Percentiles rank a stretch among this genome's conserved stretches.
phyloP scores from a whole-genome alignment of 2,888 invertebrate genomes.

The Polyommatus iphigenia region DNA sequence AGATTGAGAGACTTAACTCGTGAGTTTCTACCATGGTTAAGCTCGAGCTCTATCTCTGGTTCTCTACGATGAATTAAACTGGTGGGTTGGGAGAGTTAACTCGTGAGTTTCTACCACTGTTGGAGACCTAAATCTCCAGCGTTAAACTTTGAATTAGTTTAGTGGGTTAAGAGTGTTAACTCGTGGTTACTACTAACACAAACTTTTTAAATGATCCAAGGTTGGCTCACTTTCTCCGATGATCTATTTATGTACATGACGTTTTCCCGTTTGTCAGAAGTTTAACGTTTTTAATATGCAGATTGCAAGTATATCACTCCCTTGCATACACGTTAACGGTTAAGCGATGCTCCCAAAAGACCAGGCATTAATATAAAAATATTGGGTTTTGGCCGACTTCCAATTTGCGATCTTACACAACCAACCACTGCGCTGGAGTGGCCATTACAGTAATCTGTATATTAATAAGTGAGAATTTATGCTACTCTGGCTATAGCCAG shows the following conservation, averaged over 20 bases:
- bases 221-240: neutral
- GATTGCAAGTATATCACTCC: constrained; percentile 2
- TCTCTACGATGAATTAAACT: no score
- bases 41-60: no score
- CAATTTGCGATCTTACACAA: neutral
- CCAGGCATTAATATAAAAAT: constrained; percentile 13
- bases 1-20: no score
- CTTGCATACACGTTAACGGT: neutral
- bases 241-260: no score
- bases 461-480: constrained; percentile 20
- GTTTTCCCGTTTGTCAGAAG: neutral
- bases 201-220: neutral
- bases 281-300: neutral
- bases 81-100: no score
- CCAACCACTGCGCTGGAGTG: constrained; percentile 14
- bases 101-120: no score
- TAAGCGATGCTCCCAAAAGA: constrained; percentile 2
- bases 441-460: constrained; percentile 17
- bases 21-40: no score
- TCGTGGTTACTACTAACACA: no score
- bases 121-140: no score
- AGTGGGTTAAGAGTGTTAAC: no score
- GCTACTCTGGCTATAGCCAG: neutral
- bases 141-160: no score
- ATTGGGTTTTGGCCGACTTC: neutral